Evolutionary conservation across 2,888 invertebrate species (phyloP).

Genomic region (Lissocephala sabroskyi): DNA sequence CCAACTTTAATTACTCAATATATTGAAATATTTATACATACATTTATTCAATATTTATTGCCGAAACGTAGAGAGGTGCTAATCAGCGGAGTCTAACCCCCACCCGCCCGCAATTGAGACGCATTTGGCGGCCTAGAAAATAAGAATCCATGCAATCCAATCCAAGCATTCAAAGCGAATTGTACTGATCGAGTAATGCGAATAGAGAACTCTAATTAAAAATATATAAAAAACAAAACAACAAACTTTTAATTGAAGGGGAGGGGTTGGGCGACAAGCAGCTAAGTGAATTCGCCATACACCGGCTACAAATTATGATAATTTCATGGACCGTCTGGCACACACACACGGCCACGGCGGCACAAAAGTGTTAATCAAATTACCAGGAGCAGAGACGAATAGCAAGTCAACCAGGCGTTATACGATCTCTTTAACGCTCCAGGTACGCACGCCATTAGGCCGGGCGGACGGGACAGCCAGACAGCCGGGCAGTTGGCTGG

Average conservation of each 20-base stretch:
- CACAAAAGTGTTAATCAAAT: conserved; percentile 57
- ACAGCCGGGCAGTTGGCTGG: too few relatives aligned
- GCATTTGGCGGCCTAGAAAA: conserved; percentile 12
- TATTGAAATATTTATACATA: conserved; percentile 1
- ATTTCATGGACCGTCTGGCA: conserved; percentile 47
- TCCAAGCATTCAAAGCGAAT: conserved; percentile 66
- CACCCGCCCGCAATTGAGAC: conserved; percentile 9
- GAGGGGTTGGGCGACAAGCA: too few relatives aligned
- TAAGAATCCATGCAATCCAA: conserved; percentile 31
- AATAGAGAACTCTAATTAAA: conserved; percentile 38
- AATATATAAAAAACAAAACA: conserved; percentile 27
- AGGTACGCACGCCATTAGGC: conserved; percentile 61
- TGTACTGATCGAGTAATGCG: conserved; percentile 70
- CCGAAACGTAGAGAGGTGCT: conserved; percentile 47
- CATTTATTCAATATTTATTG: conserved; percentile 37
- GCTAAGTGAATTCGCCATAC: conserved; percentile 31
- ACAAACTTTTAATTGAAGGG: too few relatives aligned
- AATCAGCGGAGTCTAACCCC: conserved; percentile 23
- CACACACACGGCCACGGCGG: conserved; percentile 8
- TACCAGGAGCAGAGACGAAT: conserved; percentile 32
- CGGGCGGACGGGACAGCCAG: too few relatives aligned
- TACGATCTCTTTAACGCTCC: conserved; percentile 59
- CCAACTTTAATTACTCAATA: not conserved
- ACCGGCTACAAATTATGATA: conserved; percentile 42
- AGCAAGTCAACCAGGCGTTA: conserved; percentile 51